Conservation (phyloP, 2,888 invertebrate genomes). For the Balanococcus diminutus region DNA sequence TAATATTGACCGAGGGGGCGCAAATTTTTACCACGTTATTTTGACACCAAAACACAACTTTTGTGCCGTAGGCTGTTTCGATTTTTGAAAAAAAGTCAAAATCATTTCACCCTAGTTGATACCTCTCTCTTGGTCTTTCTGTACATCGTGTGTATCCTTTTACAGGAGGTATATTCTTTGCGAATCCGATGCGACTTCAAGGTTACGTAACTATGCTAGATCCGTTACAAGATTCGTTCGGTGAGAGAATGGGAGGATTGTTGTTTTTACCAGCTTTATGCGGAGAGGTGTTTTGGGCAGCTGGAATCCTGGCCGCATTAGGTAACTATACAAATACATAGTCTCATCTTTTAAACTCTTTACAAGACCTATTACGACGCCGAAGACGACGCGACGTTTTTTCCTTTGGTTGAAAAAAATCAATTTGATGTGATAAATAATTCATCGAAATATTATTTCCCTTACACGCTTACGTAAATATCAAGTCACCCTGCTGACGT, state of each 20-base stretch:
- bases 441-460: neutral
- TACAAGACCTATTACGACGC: too few species aligned
- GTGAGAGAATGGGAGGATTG: slow-evolving; percentile 95
- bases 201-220: slow-evolving; percentile 99
- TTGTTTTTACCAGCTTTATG: slow-evolving; percentile 95
- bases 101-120: too few species aligned
- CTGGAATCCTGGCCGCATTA: slow-evolving; percentile 93
- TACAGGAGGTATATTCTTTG: slow-evolving; percentile 94
- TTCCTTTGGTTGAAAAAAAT: neutral
- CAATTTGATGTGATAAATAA: neutral
- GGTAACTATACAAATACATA: slow-evolving; percentile 66
- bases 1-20: too few species aligned
- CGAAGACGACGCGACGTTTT: too few species aligned
- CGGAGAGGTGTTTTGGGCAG: slow-evolving; percentile 99
- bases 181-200: slow-evolving; percentile 95
- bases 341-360: neutral
- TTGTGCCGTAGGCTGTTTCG: too few species aligned
- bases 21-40: too few species aligned
- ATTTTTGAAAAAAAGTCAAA: too few species aligned
- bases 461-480: neutral
- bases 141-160: neutral
- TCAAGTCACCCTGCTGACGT: neutral
- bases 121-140: neutral
- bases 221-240: slow-evolving; percentile 95
- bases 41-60: too few species aligned